Evolutionary conservation across 2,888 invertebrate genomes (phyloP).

Genomic region (Sicus ferrugineus): DNA sequence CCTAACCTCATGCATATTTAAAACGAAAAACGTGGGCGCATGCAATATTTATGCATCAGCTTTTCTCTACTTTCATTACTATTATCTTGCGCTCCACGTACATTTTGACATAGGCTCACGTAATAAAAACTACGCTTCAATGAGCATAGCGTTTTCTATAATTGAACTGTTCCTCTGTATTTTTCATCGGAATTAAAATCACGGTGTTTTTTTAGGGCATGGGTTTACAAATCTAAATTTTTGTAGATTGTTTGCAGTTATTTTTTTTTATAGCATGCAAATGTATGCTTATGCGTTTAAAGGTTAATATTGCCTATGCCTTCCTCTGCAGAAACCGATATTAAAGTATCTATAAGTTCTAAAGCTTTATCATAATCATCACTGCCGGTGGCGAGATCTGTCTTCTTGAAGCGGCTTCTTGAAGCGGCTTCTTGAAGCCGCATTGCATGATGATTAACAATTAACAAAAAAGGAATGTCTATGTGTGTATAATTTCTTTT

Average conservation of each 20-base stretch:
- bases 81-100: no score
- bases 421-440: no score
- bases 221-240: slow-evolving; percentile 36
- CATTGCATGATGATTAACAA: no score
- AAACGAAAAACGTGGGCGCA: no score
- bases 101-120: no score
- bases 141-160: neutral
- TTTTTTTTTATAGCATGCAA: slow-evolving; percentile 38
- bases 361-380: slow-evolving; percentile 43
- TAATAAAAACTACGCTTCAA: neutral
- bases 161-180: slow-evolving; percentile 16
- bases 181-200: slow-evolving; percentile 29
- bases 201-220: slow-evolving; percentile 21
- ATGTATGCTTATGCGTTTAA: slow-evolving; percentile 37
- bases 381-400: no score
- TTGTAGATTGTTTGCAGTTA: slow-evolving; percentile 15
- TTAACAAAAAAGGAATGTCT: no score
- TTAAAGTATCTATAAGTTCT: slow-evolving; percentile 23
- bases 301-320: slow-evolving; percentile 26
- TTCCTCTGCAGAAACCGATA: slow-evolving; percentile 39
- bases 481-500: no score
- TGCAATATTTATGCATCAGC: no score
- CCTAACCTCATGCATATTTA: no score
- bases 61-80: no score
- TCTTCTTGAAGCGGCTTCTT: no score